Base-by-base conservation (phyloP, 1,140 invertebrate genomes). In the Oedothorax gibbosus region DNA sequence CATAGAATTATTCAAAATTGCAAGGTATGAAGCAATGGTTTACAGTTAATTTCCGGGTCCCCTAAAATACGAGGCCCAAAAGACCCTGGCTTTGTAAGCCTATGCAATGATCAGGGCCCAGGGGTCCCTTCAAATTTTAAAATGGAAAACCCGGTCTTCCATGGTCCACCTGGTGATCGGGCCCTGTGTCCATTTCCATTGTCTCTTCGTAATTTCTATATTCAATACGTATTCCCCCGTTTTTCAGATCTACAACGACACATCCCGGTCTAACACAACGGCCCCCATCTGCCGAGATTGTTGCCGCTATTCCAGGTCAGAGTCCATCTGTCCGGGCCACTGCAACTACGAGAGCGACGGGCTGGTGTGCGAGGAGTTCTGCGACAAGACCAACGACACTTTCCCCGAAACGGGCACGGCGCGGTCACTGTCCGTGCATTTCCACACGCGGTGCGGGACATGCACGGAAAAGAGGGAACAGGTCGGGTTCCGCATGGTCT, bases 161-260 rank as follows among this genome's bases (percentile, higher is more conserved):
- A 1, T 5, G 35, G 5, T 5, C 35, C 35, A 35, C 5, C 5
- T 5, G 35, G 35, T 35, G 35, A 35, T 35, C 35, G 5, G 35
- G n/a, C n/a, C n/a, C n/a, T n/a, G n/a, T 35, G 35, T 35, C 35
- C 35, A 35, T 5, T 35, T 35, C 35, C 35, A 35, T 5, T 5
- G 35, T 35, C 35, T 35, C 35, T 35, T 35, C 35, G 35, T 35
- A 35, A 35, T 5, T 35, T 35, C 35, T 35, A 35, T 35, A 35
- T 1, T 1, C 35, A 35, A 35, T 35, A 35, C 53, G 7, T 21
- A 10, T 78, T 0, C 20, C 9, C 68, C 9, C 51, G 7, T 21
- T 0, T 76, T 68, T 20, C 15, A 84, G 81, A 84, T 84, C 12
- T 84, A 75, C 64, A 84, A 84, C 20, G 81, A 84, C n/a, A 68